Evolutionary conservation across 2,888 invertebrate genomes (phyloP).

Genomic region (Drosophila helvetica): DNA sequence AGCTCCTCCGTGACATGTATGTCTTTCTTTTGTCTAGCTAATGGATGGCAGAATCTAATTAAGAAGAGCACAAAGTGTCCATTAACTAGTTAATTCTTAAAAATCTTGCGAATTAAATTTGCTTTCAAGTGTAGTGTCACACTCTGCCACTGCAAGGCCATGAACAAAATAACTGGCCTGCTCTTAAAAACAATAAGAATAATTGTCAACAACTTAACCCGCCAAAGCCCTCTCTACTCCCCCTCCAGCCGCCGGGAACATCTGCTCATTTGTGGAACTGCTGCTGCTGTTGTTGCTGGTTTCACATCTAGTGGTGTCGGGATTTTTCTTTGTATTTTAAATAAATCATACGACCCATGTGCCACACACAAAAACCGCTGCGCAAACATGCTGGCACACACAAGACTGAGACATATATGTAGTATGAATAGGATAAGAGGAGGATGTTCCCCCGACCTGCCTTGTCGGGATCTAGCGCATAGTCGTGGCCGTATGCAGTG

Average conservation of each 20-base stretch:
- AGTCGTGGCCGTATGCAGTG: constrained; percentile 49
- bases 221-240: background rate
- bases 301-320: constrained; percentile 8
- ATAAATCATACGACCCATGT: constrained; percentile 72
- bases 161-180: background rate
- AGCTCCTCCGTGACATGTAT: background rate
- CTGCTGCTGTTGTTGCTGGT: constrained; percentile 17
- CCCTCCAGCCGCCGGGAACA: background rate
- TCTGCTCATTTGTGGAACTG: constrained; percentile 21
- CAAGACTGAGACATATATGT: constrained; percentile 22
- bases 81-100: background rate
- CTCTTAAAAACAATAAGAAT: constrained; percentile 23
- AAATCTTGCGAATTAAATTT: background rate
- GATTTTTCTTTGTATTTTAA: constrained; percentile 58
- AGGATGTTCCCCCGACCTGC: background rate
- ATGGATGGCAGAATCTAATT: background rate
- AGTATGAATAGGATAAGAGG: background rate
- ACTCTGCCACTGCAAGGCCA: background rate
- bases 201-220: constrained; percentile 34
- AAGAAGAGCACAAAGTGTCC: background rate
- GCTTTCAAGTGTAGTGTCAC: background rate
- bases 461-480: constrained; percentile 34
- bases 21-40: background rate
- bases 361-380: constrained; percentile 61
- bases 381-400: constrained; percentile 49